Evolutionary conservation across 92 coral and sea anemone genomes (phyloP), one percentile per base, ranked within the genome.

Genomic region (Nematostella vectensis): DNA sequence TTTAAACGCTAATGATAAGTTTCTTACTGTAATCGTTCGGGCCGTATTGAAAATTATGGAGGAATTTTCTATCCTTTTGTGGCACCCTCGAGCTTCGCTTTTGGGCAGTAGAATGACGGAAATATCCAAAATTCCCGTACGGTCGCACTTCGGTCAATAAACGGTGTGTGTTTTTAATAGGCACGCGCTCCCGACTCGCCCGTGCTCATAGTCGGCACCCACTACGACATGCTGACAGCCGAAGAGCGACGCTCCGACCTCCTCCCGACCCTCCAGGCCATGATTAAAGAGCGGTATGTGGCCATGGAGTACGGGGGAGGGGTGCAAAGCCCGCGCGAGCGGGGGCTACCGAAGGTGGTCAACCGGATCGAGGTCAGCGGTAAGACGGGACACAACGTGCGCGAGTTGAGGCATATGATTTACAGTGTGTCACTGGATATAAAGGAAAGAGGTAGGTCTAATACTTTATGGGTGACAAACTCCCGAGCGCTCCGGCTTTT

Each of bases 131-230:
- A n/a, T n/a, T n/a, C n/a, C n/a, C n/a, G n/a, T n/a, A n/a, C n/a
- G n/a, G n/a, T n/a, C n/a, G n/a, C n/a, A n/a, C n/a, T n/a, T n/a
- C n/a, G n/a, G n/a, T n/a, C n/a, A n/a, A n/a, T n/a, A n/a, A n/a
- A n/a, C n/a, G n/a, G 40, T 15, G 40, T 33, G 6, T 33, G 40
- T 33, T 6, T 33, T 17, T 17, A 10, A 17, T 64, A 93, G 99
- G 99, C 99, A 1, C 91, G 99, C 25, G 99, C 99, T 0, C 95
- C 96, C 10, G 99, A 93, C 42, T 93, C 99, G 3, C 77, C 88
- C 2, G 89, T 81, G 44, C 70, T 93, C 37, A 78, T 93, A 49
- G 99, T 93, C 1, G 99, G 99, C 10, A 93, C 99, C 3, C 95
- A 87, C 53, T 78, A 86, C 29, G 99, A 93, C 58, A 64, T 79